Percentiles rank a stretch among this genome's conserved stretches.
Evolutionary conservation across 2,113 vertebrate species (phyloP).

Genomic region (Cephalopholis sonnerati): DNA sequence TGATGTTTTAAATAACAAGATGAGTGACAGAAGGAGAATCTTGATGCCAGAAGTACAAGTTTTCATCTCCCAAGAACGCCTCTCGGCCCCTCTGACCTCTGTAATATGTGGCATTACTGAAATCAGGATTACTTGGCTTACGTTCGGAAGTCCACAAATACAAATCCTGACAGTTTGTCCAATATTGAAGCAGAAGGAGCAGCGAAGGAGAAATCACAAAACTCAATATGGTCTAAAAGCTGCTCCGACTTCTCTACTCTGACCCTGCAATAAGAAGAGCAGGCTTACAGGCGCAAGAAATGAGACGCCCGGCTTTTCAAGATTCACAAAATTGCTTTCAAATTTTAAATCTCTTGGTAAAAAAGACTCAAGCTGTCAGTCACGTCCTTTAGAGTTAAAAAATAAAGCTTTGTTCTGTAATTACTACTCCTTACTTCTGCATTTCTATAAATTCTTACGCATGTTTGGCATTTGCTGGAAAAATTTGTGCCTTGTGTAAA

Average conservation of each 20-base stretch:
- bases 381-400: neutral
- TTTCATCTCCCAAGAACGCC: neutral
- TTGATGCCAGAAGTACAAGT: neutral
- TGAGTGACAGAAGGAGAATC: neutral
- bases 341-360: slow-evolving; percentile 14
- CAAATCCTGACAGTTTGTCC: slow-evolving; percentile 61
- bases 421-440: neutral
- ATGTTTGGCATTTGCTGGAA: slow-evolving; percentile 35
- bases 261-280: slow-evolving; percentile 18
- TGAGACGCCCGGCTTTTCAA: slow-evolving; percentile 37
- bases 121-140: slow-evolving; percentile 79
- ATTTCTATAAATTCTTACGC: slow-evolving; percentile 39
- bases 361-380: slow-evolving; percentile 22
- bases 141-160: slow-evolving; percentile 60
- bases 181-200: slow-evolving; percentile 70
- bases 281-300: slow-evolving; percentile 28
- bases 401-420: slow-evolving; percentile 20
- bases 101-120: slow-evolving; percentile 1
- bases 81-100: neutral
- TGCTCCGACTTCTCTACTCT: slow-evolving; percentile 47
- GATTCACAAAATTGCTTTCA: slow-evolving; percentile 41
- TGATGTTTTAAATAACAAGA: neutral
- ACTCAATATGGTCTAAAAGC: slow-evolving; percentile 73
- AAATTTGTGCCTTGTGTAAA: slow-evolving; percentile 26
- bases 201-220: slow-evolving; percentile 38